These are phyloP conservation scores for Habroteleia sp. DNA, from an alignment of 2,888 invertebrate genomes.

Conservation along the genomic window DNA sequence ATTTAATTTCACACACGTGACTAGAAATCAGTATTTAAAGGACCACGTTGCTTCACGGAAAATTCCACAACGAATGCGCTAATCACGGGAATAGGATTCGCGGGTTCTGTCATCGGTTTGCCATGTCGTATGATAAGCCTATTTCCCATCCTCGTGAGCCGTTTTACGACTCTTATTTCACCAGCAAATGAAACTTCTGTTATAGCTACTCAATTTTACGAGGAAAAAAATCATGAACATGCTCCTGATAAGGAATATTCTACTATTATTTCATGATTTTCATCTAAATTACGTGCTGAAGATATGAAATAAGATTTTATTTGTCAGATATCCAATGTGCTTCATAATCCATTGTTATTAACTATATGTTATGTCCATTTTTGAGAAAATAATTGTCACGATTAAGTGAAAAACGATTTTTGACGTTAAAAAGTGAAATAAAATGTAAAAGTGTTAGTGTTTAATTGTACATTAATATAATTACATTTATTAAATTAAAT, in stretches of 20 bases:
- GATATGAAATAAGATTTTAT: too few relatives aligned
- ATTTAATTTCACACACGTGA: constrained; percentile 56
- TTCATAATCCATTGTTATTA: too few relatives aligned
- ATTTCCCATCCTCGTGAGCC: constrained; percentile 18
- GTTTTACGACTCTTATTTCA: constrained; percentile 34
- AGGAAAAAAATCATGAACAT: constrained; percentile 22
- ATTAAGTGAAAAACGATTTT: too few relatives aligned
- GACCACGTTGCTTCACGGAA: constrained; percentile 15
- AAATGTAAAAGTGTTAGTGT: too few relatives aligned
- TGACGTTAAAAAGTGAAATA: too few relatives aligned
- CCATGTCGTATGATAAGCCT: constrained; percentile 68
- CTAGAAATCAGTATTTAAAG: constrained; percentile 59
- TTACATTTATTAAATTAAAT: too few relatives aligned
- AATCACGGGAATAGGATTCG: constrained; percentile 57
- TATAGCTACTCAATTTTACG: constrained; percentile 23
- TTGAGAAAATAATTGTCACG: too few relatives aligned
- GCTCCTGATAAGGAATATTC: constrained; percentile 15
- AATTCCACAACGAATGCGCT: constrained; percentile 58
- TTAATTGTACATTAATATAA: too few relatives aligned
- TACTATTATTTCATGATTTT: constrained; percentile 24
- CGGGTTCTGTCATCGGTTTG: constrained; percentile 65
- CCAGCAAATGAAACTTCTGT: constrained; percentile 29
- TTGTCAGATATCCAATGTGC: too few relatives aligned
- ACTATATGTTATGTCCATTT: too few relatives aligned
- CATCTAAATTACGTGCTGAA: constrained; percentile 2